These are phyloP conservation scores for Manis crassicaudata DNA, from an alignment of 2,797 vertebrate species.

Conservation along the genomic window DNA sequence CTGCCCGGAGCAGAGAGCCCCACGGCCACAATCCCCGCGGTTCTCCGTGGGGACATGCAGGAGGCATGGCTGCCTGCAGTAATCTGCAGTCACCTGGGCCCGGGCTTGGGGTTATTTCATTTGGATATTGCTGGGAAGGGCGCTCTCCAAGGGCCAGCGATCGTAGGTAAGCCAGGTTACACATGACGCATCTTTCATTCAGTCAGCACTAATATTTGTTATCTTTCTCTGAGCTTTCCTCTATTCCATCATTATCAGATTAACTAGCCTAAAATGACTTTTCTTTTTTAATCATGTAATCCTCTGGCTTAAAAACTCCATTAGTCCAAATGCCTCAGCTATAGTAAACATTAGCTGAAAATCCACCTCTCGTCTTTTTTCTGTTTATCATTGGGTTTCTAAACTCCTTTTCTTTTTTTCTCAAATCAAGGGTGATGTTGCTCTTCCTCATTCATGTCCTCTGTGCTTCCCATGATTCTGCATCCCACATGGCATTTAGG, in stretches of 20 bases:
- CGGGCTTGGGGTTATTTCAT: not conserved
- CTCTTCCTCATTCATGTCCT: not conserved
- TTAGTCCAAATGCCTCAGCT: not conserved
- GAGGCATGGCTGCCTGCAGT: not conserved
- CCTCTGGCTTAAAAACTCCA: not conserved
- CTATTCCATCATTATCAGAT: not conserved
- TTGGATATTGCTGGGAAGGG: not conserved
- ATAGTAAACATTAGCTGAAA: not conserved
- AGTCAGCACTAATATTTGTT: not conserved
- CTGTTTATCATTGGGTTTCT: not conserved
- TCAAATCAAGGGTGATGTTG: not conserved
- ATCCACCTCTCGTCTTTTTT: not conserved
- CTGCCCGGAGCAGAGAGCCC: not conserved
- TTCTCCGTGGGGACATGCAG: not conserved
- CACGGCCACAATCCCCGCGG: not conserved
- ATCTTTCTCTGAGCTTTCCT: not conserved
- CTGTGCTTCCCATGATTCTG: not conserved
- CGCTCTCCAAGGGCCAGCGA: not conserved
- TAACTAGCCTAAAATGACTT: not conserved
- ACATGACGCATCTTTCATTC: not conserved
- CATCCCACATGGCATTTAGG: not conserved
- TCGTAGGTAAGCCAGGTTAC: not conserved
- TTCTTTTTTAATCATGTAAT: not conserved
- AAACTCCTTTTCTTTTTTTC: not conserved
- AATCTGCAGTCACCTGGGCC: too few species aligned